Evolutionary conservation across 2,113 vertebrate species (phyloP), one percentile per base, ranked within the genome.

Genomic region (Rynchops niger): DNA sequence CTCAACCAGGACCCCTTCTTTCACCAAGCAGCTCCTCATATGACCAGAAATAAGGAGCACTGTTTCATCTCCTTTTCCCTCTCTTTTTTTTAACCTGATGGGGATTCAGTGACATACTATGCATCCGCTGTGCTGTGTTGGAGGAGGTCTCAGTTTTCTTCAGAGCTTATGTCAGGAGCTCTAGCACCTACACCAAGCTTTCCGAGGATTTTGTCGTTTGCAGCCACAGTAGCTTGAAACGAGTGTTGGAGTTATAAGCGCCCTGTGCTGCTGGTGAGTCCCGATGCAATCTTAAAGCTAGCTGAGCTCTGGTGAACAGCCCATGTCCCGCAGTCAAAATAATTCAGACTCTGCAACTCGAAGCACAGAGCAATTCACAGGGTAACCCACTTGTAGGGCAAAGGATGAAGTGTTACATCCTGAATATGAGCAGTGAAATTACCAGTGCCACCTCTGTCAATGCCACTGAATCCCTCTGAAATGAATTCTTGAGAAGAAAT

Each of bases 401-500:
- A 19, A 87, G 91, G 95, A 97, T 94, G 95, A 97, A 93, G 88
- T 86, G 92, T 69, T 97, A 86, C 95, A 94, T 96, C 95, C 96
- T 85, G 92, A 85, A 82, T 90, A 91, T 70, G 82, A 97, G 96
- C 96, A 87, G 91, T 16, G 80, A 97, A 97, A 97, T 97, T 95
- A 96, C 92, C 82, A 50, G 43, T 47, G 69, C 88, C 95, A 96
- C 92, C 93, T 96, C 88, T 93, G 95, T 86, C 97, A 87, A 96
- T 93, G 97, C 96, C 72, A 18, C 91, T 94, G 92, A 97, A 97
- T 97, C 96, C 95, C 92, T 95, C 85, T 4, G 58, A 97, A 97
- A 97, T 96, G 92, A 97, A 87, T 96, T 97, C 92, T 21, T 69
- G 90, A 89, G 85, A 69, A 96, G 88, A 79, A 92, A 47, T 84